Evolutionary conservation across 2,888 invertebrate species (phyloP).

Genomic region (Lithophane socia): DNA sequence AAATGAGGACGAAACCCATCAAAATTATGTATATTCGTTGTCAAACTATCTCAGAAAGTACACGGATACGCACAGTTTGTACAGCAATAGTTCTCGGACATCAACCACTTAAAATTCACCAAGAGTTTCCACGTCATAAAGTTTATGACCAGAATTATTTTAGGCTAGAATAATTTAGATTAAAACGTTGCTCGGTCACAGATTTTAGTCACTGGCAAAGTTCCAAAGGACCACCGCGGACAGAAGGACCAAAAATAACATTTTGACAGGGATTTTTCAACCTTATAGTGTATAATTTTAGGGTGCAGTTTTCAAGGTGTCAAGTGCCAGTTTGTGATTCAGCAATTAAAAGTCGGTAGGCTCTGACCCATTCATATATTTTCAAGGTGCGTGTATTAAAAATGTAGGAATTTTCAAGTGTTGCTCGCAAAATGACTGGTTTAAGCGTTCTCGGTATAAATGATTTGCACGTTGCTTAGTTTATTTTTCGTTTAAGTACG

Average conservation of each 20-base stretch:
- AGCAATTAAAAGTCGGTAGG: slow-evolving; percentile 47
- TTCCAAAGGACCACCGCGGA: slow-evolving; percentile 52
- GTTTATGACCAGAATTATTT: slow-evolving; percentile 63
- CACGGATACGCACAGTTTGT: slow-evolving; percentile 17
- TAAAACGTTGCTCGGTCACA: slow-evolving; percentile 66
- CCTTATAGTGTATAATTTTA: not conserved
- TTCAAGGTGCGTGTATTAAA: slow-evolving; percentile 64
- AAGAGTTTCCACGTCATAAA: slow-evolving; percentile 65
- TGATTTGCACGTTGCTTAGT: slow-evolving; percentile 36
- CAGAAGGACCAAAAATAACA: slow-evolving; percentile 19
- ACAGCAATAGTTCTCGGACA: slow-evolving; percentile 14
- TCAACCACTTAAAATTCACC: slow-evolving; percentile 58
- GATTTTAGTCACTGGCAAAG: slow-evolving; percentile 66
- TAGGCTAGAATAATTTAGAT: slow-evolving; percentile 68
- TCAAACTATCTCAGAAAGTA: slow-evolving; percentile 31
- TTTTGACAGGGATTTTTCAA: not conserved
- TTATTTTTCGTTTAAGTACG: slow-evolving; percentile 41
- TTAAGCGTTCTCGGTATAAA: slow-evolving; percentile 35
- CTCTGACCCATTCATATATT: slow-evolving; percentile 61
- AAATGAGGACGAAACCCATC: slow-evolving; percentile 7
- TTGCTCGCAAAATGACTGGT: slow-evolving; percentile 50
- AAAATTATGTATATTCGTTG: slow-evolving; percentile 12
- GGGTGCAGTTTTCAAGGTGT: not conserved
- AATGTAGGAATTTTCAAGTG: slow-evolving; percentile 61
- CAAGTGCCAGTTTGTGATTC: slow-evolving; percentile 24